Percentiles rank a stretch among this genome's conserved stretches.
Conservation (phyloP, 2,797 vertebrate species). For the Yasuhikotakia modesta region DNA sequence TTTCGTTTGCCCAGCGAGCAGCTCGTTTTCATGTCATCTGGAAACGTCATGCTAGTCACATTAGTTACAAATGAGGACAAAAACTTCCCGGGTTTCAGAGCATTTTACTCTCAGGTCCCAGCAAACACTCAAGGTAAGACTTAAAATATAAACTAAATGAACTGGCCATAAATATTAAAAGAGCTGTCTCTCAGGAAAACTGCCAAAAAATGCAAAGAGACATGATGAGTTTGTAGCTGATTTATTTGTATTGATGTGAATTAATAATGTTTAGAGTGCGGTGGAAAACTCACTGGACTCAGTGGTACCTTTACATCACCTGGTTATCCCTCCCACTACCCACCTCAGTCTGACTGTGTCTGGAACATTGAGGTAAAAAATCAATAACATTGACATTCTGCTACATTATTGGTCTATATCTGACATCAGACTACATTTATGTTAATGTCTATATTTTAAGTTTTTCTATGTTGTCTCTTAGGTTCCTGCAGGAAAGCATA, state of each 20-base stretch:
- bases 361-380: conserved; percentile 86
- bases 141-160: no score
- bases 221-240: neutral
- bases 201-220: neutral
- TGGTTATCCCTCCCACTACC: conserved; percentile 87
- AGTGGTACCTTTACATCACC: conserved; percentile 82
- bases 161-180: neutral
- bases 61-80: conserved; percentile 82
- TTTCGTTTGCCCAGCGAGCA: conserved; percentile 78
- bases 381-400: neutral
- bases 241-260: neutral
- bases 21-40: conserved; percentile 87
- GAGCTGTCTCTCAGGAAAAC: neutral
- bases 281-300: conserved; percentile 71
- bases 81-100: conserved; percentile 87
- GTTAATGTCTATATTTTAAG: neutral
- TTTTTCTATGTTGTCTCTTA: conserved; percentile 57
- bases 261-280: conserved; percentile 76
- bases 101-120: conserved; percentile 84
- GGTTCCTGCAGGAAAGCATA: conserved; percentile 76
- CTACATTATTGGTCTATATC: neutral
- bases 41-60: conserved; percentile 86
- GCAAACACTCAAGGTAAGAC: conserved; percentile 67
- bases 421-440: neutral
- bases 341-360: conserved; percentile 75